These are phyloP conservation scores for Alexandromys fortis DNA, from an alignment of 2,113 vertebrate species.

Conservation along the genomic window DNA sequence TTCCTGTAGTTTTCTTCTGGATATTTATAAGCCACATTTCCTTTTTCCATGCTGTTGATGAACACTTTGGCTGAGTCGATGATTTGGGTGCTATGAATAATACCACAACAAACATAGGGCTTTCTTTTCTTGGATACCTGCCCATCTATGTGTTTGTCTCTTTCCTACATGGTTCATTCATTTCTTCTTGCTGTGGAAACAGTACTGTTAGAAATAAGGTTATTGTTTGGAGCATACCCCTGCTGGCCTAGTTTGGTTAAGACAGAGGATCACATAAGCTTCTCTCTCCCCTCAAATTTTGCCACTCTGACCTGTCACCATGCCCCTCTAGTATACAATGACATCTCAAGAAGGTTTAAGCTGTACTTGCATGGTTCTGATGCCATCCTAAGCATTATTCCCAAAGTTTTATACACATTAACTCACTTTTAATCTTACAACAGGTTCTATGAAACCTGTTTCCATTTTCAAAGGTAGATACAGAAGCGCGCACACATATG, in stretches of 20 bases:
- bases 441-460: neutral
- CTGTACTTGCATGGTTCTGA: neutral
- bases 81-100: neutral
- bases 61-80: neutral
- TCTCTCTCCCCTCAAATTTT: neutral
- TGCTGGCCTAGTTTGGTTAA: neutral
- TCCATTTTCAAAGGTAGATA: neutral
- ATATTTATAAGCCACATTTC: neutral
- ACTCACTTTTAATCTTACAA: neutral
- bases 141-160: neutral
- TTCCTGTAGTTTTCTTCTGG: neutral
- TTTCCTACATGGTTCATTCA: neutral
- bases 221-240: neutral
- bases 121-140: no score
- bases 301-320: neutral
- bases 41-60: neutral
- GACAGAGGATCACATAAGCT: neutral
- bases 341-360: neutral
- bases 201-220: neutral
- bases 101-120: neutral
- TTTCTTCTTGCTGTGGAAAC: neutral
- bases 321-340: rapidly evolving
- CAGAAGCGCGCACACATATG: neutral
- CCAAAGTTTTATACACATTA: neutral
- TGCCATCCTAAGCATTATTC: neutral